Percentiles rank a stretch among this genome's conserved stretches.
phyloP scores from a whole-genome alignment of 2,888 invertebrate genomes.

The Cecidostiba fungosa region DNA sequence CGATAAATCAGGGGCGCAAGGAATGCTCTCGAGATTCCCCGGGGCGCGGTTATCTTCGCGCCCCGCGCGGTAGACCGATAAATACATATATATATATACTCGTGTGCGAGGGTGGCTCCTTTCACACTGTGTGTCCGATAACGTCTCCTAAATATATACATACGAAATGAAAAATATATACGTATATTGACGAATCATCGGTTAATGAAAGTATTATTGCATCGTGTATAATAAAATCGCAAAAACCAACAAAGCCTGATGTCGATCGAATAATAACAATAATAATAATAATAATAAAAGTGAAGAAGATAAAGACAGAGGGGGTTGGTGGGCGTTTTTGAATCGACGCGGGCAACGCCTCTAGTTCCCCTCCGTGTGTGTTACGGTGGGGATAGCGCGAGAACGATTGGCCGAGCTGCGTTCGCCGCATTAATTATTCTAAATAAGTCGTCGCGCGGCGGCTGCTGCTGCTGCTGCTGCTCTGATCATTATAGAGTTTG shows the following conservation, averaged over 20 bases:
- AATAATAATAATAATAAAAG: not conserved
- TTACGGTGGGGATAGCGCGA: constrained; percentile 66
- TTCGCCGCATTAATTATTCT: constrained; percentile 78
- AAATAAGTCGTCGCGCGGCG: constrained; percentile 79
- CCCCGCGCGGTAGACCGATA: constrained; percentile 74
- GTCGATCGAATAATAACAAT: not conserved
- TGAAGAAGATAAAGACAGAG: not conserved
- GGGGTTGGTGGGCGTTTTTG: constrained; percentile 67
- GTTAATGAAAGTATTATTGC: not conserved
- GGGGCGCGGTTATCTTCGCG: constrained; percentile 78
- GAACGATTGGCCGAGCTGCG: constrained; percentile 70
- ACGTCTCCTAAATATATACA: too few relatives aligned
- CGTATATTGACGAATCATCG: not conserved
- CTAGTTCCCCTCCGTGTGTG: constrained; percentile 68
- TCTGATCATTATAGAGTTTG: constrained; percentile 78
- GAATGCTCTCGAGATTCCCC: constrained; percentile 75
- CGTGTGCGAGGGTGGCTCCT: constrained; percentile 25
- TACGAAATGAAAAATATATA: too few relatives aligned
- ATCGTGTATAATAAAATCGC: constrained; percentile 31
- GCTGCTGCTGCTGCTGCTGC: constrained; percentile 59
- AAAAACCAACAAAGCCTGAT: constrained; percentile 16
- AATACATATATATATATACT: constrained; percentile 69
- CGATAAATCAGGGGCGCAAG: constrained; percentile 77
- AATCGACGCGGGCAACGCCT: constrained; percentile 66
- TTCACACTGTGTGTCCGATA: constrained; percentile 51